Conservation (phyloP, 1,140 invertebrate genomes). For the Lasioglossum baleicum region DNA sequence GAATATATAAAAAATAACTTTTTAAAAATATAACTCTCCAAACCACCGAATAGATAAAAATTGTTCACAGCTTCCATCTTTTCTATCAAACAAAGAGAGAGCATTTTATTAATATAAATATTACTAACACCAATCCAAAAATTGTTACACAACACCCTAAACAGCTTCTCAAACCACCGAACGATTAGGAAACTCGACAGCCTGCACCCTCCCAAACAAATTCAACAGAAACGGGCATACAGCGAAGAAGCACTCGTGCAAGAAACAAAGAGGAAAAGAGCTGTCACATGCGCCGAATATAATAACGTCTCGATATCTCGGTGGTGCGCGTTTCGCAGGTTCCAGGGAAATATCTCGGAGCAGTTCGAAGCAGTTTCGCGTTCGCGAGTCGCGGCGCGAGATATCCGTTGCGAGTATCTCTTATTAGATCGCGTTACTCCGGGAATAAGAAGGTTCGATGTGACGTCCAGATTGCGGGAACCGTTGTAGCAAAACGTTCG, state of each 20-base stretch:
- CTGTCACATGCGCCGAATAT: background rate
- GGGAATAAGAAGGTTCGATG: conserved; percentile 23
- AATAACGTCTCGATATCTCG: background rate
- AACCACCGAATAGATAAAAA: no score
- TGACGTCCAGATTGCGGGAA: conserved; percentile 19
- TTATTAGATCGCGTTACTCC: background rate
- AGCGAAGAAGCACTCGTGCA: background rate
- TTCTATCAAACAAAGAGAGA: no score
- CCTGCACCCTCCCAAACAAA: no score
- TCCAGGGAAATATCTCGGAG: background rate
- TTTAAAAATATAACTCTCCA: no score
- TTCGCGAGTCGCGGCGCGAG: background rate
- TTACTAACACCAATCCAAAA: no score
- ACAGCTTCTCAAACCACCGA: no score
- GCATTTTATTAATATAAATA: no score
- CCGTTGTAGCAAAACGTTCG: conserved; percentile 18
- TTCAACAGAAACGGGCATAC: no score
- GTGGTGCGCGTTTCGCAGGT: background rate
- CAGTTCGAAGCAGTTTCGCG: background rate
- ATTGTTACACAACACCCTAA: no score
- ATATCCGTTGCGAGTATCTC: background rate
- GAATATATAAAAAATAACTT: no score
- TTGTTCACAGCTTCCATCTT: no score
- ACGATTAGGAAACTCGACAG: no score
- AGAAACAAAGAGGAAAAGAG: background rate